Evolutionary conservation across 2,113 vertebrate species (phyloP).

Genomic region (Rhea pennata): DNA sequence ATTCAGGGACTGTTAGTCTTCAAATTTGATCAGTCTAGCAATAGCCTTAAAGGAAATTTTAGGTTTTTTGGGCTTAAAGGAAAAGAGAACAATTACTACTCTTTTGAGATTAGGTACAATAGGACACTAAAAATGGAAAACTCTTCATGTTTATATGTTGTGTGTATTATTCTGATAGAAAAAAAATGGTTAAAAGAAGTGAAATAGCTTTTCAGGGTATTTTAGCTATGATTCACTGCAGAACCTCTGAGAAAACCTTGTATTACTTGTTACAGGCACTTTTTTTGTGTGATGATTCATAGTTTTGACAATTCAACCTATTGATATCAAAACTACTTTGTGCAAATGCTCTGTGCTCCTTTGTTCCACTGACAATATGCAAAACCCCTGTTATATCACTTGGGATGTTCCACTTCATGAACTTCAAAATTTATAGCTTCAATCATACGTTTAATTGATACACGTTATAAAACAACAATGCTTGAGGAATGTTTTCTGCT

Average conservation of each 20-base stretch:
- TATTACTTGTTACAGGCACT: not conserved
- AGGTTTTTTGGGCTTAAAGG: not conserved
- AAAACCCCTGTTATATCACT: not conserved
- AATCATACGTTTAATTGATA: not conserved
- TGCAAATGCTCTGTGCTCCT: not conserved
- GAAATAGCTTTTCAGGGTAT: not conserved
- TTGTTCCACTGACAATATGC: constrained; percentile 11
- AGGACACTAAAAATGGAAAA: not conserved
- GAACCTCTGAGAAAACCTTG: not conserved
- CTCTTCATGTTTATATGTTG: not conserved
- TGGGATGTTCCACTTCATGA: not conserved
- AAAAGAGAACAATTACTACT: not conserved
- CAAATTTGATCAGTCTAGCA: not conserved
- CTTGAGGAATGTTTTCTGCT: not conserved
- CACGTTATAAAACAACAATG: not conserved
- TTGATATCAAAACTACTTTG: constrained; percentile 49
- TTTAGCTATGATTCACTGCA: not conserved
- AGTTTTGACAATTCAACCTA: constrained; percentile 23
- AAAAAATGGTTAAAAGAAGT: not conserved
- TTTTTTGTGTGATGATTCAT: constrained; percentile 30
- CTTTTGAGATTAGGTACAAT: not conserved
- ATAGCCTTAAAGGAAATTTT: not conserved
- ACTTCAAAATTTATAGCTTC: not conserved
- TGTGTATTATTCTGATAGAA: not conserved
- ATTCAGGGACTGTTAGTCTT: constrained; percentile 29